Conservation (phyloP, 1,140 invertebrate species). For the Caenorhabditis brenneri region DNA sequence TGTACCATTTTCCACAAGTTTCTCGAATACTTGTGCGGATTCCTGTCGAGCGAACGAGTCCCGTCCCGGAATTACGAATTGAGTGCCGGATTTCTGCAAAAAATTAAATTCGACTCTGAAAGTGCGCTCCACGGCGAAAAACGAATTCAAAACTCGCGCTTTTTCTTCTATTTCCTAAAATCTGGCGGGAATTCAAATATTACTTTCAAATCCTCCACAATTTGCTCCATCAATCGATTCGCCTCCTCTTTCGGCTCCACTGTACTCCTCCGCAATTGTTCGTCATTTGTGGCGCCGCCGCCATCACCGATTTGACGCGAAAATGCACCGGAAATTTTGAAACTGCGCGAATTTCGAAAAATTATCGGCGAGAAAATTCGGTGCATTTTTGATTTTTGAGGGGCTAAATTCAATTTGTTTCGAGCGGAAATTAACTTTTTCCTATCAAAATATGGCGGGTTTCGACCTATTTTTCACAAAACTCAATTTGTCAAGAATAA, state of each 20-base stretch:
- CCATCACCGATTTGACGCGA: background rate
- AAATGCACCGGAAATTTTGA: background rate
- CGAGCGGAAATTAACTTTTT: too few species aligned
- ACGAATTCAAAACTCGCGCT: too few species aligned
- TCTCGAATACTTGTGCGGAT: slow-evolving; percentile 1
- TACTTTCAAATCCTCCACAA: slow-evolving; percentile 19
- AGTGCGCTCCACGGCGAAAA: too few species aligned
- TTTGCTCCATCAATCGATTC: slow-evolving; percentile 1
- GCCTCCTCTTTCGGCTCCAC: background rate
- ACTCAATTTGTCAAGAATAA: too few species aligned
- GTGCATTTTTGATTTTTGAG: background rate
- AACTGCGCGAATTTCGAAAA: too few species aligned
- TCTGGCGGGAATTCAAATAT: background rate
- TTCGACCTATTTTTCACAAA: too few species aligned
- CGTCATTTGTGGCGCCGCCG: background rate
- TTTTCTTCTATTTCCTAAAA: too few species aligned
- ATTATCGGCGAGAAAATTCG: background rate
- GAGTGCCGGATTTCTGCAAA: background rate
- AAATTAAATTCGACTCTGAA: too few species aligned
- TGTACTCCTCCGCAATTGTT: background rate
- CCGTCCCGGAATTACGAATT: background rate
- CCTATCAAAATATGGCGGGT: background rate
- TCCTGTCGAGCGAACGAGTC: slow-evolving; percentile 15
- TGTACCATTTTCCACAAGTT: background rate
- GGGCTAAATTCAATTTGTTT: background rate